These are phyloP conservation scores for Actinia equina DNA, from an alignment of 64 coral and sea anemone genomes.

Conservation along the genomic window DNA sequence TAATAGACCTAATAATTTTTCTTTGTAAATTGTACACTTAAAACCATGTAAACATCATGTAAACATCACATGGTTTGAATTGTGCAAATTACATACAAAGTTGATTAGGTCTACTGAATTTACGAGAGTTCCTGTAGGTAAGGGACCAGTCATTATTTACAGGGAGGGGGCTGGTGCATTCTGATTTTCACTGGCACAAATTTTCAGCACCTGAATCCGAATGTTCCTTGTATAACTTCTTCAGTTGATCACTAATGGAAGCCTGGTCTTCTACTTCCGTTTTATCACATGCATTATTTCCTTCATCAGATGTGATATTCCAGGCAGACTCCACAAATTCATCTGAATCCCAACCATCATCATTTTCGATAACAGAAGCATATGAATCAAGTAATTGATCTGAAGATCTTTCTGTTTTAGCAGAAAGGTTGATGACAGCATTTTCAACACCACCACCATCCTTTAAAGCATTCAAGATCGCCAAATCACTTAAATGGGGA, in stretches of 20 bases:
- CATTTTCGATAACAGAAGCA: constrained; percentile 36
- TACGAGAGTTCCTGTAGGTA: too few species aligned
- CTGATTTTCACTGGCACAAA: too few species aligned
- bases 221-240: constrained; percentile 31
- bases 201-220: constrained; percentile 32
- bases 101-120: too few species aligned
- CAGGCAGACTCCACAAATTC: constrained; percentile 36
- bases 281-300: neutral
- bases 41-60: too few species aligned
- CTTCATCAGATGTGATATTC: constrained; percentile 25
- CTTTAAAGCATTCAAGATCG: constrained; percentile 34
- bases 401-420: constrained; percentile 31
- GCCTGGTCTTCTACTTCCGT: constrained; percentile 16
- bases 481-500: constrained; percentile 39
- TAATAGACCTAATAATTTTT: too few species aligned
- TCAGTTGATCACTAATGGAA: constrained; percentile 30
- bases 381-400: constrained; percentile 45
- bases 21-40: too few species aligned
- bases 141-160: too few species aligned
- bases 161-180: too few species aligned
- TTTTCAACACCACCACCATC: constrained; percentile 25
- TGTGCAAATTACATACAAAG: too few species aligned
- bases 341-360: constrained; percentile 44
- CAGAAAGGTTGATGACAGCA: constrained; percentile 36
- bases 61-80: too few species aligned